Percentiles rank a stretch among this genome's conserved stretches.
Evolutionary conservation across 1,140 invertebrate species (phyloP).

Genomic region (Drosophila nikananu): DNA sequence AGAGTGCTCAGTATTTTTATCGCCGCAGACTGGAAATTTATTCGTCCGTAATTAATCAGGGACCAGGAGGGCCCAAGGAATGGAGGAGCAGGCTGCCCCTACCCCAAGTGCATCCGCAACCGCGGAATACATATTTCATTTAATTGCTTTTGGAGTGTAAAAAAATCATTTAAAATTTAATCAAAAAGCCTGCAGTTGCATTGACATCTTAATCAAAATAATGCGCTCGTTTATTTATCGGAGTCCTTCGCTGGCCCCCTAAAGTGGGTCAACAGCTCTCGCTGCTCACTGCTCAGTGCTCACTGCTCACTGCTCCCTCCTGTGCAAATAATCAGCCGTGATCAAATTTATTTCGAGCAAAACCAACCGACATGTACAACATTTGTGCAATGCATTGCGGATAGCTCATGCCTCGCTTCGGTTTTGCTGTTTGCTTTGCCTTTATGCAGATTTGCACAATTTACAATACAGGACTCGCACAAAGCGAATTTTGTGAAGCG

Average conservation of each 20-base stretch:
- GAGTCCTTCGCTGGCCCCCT: conserved; percentile 18
- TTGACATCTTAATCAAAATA: conserved; percentile 41
- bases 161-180: conserved; percentile 52
- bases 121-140: conserved; percentile 4
- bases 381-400: conserved; percentile 40
- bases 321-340: conserved; percentile 69
- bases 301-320: neutral
- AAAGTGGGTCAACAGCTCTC: conserved; percentile 48
- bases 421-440: conserved; percentile 30
- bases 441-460: conserved; percentile 56
- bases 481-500: conserved; percentile 42
- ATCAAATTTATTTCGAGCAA: conserved; percentile 62
- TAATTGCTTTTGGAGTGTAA: conserved; percentile 32
- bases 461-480: conserved; percentile 49
- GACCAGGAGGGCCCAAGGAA: neutral
- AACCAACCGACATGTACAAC: conserved; percentile 23
- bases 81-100: neutral
- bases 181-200: conserved; percentile 23
- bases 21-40: conserved; percentile 57
- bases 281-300: neutral
- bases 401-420: conserved; percentile 31
- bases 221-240: conserved; percentile 43
- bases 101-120: neutral
- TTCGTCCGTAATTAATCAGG: conserved; percentile 72
- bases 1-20: conserved; percentile 72